Conservation (phyloP, 2,113 vertebrate species). For the Nyctibius bracteatus region DNA sequence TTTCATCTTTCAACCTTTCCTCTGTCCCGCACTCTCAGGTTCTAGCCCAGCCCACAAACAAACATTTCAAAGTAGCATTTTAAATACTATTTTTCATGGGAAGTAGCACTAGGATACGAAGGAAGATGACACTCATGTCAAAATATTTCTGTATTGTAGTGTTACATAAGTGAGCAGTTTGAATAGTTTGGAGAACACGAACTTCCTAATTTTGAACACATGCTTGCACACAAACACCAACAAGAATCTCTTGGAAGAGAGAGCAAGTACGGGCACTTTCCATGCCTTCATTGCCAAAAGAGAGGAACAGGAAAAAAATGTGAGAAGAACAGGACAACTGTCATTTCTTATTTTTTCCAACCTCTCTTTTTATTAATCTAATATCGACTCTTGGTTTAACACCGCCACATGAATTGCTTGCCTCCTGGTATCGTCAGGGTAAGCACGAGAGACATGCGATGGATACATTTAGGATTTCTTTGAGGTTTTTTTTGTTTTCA, state of each 20-base stretch:
- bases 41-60: neutral
- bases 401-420: neutral
- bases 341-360: neutral
- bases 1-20: neutral
- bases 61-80: neutral
- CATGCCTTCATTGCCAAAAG: neutral
- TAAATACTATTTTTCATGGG: neutral
- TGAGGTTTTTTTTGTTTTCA: neutral
- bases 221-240: neutral
- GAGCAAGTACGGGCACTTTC: neutral
- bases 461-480: neutral
- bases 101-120: neutral
- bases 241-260: neutral
- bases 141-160: neutral
- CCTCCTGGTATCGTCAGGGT: rapidly evolving
- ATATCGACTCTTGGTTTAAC: neutral
- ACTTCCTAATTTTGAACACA: neutral
- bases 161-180: neutral
- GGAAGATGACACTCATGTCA: neutral
- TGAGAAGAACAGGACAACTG: neutral
- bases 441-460: neutral
- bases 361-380: neutral
- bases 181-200: neutral
- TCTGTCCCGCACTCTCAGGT: neutral
- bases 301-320: neutral